A percentile compares a stretch with the other conserved stretches of the same genome.
Conservation (phyloP, 2,797 vertebrate genomes). For the Poecilia velifera region DNA sequence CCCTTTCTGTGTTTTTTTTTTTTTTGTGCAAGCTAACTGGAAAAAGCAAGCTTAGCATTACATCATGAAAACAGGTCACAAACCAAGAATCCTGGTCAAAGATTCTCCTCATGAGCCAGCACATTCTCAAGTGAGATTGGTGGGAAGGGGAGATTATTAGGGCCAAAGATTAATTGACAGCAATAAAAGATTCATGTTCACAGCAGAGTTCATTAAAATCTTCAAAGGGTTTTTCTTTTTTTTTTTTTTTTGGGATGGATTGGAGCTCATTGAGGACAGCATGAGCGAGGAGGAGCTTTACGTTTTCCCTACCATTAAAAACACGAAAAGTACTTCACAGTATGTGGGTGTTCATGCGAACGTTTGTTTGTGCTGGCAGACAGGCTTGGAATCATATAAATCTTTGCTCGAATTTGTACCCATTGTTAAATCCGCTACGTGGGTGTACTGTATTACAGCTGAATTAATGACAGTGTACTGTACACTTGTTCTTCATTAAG, state of each 20-base stretch:
- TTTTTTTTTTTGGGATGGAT: conserved; percentile 33
- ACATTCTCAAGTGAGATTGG: conserved; percentile 39
- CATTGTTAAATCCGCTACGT: conserved; percentile 45
- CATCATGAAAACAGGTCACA: conserved; percentile 46
- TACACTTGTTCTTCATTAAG: conserved; percentile 58
- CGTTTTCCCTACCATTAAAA: conserved; percentile 41
- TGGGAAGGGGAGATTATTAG: conserved; percentile 66
- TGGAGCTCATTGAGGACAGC: conserved; percentile 29
- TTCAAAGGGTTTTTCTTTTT: conserved; percentile 58
- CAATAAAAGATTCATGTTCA: conserved; percentile 79
- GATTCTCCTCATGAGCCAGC: conserved; percentile 47
- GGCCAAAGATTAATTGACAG: conserved; percentile 74
- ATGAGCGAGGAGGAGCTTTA: conserved; percentile 28
- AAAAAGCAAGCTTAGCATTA: conserved; percentile 44
- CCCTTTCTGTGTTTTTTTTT: background rate
- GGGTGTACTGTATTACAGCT: conserved; percentile 31
- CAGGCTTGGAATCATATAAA: conserved; percentile 24
- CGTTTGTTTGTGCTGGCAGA: conserved; percentile 10
- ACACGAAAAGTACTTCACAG: conserved; percentile 14
- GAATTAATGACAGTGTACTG: conserved; percentile 52
- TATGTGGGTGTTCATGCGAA: conserved; percentile 4
- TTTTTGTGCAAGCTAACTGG: conserved; percentile 9
- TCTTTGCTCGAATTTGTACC: conserved; percentile 22
- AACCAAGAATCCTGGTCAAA: conserved; percentile 53
- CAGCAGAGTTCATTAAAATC: conserved; percentile 76